A percentile compares a stretch with the other conserved stretches of the same genome.
phyloP scores from a whole-genome alignment of 2,888 invertebrate species.

The Lasioglossum malachurum region DNA sequence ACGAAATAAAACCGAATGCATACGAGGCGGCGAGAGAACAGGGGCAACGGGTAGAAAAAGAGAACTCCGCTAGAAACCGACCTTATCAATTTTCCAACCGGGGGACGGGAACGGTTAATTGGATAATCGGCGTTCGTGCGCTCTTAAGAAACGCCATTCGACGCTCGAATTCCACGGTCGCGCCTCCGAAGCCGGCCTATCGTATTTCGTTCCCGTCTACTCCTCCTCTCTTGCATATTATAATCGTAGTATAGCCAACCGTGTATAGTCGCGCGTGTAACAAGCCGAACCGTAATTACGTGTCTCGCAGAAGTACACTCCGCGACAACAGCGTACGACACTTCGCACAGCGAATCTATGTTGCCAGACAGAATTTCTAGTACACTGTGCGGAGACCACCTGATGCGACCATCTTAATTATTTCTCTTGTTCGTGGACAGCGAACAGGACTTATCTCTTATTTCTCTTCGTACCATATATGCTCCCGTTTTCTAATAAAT shows the following conservation, averaged over 20 bases:
- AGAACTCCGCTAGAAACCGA: slow-evolving; percentile 20
- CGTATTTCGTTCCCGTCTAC: slow-evolving; percentile 54
- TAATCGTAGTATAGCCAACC: slow-evolving; percentile 52
- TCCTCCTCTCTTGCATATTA: slow-evolving; percentile 56
- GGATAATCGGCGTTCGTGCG: slow-evolving; percentile 67
- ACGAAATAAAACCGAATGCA: slow-evolving; percentile 33
- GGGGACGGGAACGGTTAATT: slow-evolving; percentile 63
- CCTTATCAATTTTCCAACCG: slow-evolving; percentile 67
- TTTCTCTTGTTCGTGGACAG: background rate
- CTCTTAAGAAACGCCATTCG: slow-evolving; percentile 40
- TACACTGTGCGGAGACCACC: background rate
- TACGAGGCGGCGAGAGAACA: slow-evolving; percentile 5
- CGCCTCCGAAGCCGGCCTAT: slow-evolving; percentile 40
- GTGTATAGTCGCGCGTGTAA: slow-evolving; percentile 54
- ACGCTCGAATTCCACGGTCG: slow-evolving; percentile 55
- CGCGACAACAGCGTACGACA: background rate
- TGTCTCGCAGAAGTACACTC: slow-evolving; percentile 28
- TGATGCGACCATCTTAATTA: background rate
- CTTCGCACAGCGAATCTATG: background rate
- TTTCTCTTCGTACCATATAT: too few relatives aligned
- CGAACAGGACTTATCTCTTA: too few relatives aligned
- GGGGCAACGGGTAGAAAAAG: background rate
- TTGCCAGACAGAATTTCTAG: background rate
- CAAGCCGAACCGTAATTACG: slow-evolving; percentile 63
- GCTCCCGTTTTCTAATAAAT: too few relatives aligned